Evolutionary conservation across 2,797 vertebrate genomes (phyloP).

Genomic region (Anableps anableps): DNA sequence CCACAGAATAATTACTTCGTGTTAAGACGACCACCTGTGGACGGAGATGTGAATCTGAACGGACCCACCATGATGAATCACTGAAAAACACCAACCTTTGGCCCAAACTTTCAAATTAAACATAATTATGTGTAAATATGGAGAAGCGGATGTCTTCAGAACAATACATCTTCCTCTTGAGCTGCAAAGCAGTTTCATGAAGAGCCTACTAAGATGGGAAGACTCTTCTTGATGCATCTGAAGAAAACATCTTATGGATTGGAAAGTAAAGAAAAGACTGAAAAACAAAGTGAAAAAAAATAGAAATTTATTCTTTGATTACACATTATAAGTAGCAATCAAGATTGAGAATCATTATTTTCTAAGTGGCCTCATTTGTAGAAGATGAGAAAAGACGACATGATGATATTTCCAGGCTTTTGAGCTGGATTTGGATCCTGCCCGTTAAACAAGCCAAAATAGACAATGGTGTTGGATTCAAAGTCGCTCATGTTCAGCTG

Average conservation of each 20-base stretch:
- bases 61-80: constrained; percentile 32
- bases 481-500: constrained; percentile 72
- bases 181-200: not conserved
- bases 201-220: constrained; percentile 12
- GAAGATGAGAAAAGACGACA: constrained; percentile 84
- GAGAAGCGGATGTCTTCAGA: constrained; percentile 33
- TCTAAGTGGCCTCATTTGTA: constrained; percentile 72
- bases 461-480: constrained; percentile 73
- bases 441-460: constrained; percentile 80
- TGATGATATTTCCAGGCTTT: constrained; percentile 80
- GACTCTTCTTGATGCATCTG: constrained; percentile 19
- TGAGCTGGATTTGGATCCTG: constrained; percentile 76
- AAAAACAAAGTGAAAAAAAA: constrained; percentile 1
- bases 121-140: constrained; percentile 55
- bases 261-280: not conserved
- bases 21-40: not conserved
- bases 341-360: not conserved
- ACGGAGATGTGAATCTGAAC: constrained; percentile 8
- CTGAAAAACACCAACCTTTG: constrained; percentile 8
- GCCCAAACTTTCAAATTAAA: constrained; percentile 29
- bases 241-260: constrained; percentile 11
- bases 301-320: constrained; percentile 44
- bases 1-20: not conserved
- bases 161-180: constrained; percentile 23
- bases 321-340: constrained; percentile 7